Base-by-base conservation (phyloP, 1,140 invertebrate genomes). In the Ceratina calcarata region DNA sequence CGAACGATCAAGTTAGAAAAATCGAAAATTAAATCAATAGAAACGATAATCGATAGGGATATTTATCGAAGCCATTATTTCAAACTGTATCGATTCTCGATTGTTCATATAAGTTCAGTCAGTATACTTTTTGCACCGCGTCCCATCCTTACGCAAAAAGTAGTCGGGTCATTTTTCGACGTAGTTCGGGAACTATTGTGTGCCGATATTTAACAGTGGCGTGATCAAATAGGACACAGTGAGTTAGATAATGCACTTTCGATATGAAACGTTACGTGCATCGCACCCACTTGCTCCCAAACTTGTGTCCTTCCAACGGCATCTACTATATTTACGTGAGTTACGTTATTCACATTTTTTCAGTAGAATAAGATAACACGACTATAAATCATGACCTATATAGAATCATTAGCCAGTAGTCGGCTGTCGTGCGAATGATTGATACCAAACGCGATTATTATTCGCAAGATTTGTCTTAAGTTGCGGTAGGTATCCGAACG, bases 221-320 rank as follows among this genome's bases (percentile, higher is more conserved):
- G 0, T 71, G 20, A 61, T 64, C 24, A 78, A 78, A 45, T 71
- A 78, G 68, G 49, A 55, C 24, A 61, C 22, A 45, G 37, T 71
- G 22, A 78, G 18, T 62, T 37, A 20, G 15, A 71, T 62, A 78
- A 78, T 78, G 49, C 2, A 71, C 57, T 78, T 45, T 16, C 27
- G 49, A 70, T 71, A 24, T 49, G 58, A 71, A 71, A 78, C 70
- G 57, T 62, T 71, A 57, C 45, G 24, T 70, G 24, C 53, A 53
- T 32, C 57, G 37, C 53, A 22, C 6, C 37, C 2, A 32, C 32
- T 13, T 53, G 15, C 49, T 15, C 57, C 57, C n/a, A 55, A 49
- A 24, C 22, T 24, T 53, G 58, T 66, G 75, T 66, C 68, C 45
- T 80, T 27, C 75, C 53, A 57, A 65, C 51, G 32, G 49, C 69